Evolutionary conservation across 2,888 invertebrate genomes (phyloP).

Genomic region (Heliconius ethilla): DNA sequence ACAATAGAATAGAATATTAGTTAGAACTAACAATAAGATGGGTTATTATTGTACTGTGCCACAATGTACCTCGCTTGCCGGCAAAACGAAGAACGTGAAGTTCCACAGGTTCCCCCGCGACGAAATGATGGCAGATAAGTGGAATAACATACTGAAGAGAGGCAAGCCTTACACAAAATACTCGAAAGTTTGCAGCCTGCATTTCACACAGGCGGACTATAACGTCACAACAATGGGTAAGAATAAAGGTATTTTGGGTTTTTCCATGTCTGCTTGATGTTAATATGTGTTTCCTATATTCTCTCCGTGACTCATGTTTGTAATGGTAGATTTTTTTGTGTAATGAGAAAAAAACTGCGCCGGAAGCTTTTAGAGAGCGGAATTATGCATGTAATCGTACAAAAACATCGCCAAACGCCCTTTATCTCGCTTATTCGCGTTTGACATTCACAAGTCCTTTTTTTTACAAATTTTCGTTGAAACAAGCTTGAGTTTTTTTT

Average conservation of each 20-base stretch:
- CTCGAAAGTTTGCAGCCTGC: conserved; percentile 79
- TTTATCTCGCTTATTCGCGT: conserved; percentile 43
- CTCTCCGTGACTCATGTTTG: conserved; percentile 57
- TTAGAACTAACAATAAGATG: conserved; percentile 57
- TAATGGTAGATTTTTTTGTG: conserved; percentile 39
- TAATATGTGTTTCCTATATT: conserved; percentile 50
- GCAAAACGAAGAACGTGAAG: conserved; percentile 80
- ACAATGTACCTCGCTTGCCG: conserved; percentile 79
- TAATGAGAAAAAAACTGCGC: conserved; percentile 35
- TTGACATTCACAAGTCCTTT: conserved; percentile 47
- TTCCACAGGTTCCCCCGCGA: conserved; percentile 79
- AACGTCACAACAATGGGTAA: conserved; percentile 81
- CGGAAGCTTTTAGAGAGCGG: conserved; percentile 45
- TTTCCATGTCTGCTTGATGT: conserved; percentile 61
- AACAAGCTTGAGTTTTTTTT: conserved; percentile 31
- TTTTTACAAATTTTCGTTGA: conserved; percentile 38
- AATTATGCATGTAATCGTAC: conserved; percentile 42
- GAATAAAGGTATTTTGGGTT: conserved; percentile 76
- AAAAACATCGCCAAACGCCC: conserved; percentile 44
- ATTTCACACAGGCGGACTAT: conserved; percentile 75
- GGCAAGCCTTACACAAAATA: conserved; percentile 79
- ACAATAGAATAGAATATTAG: conserved; percentile 64
- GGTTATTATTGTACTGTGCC: conserved; percentile 81
- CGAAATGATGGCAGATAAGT: conserved; percentile 67
- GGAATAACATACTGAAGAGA: conserved; percentile 74